Base-by-base conservation (phyloP, 2,888 invertebrate species). In the Pegoplata infirma region DNA sequence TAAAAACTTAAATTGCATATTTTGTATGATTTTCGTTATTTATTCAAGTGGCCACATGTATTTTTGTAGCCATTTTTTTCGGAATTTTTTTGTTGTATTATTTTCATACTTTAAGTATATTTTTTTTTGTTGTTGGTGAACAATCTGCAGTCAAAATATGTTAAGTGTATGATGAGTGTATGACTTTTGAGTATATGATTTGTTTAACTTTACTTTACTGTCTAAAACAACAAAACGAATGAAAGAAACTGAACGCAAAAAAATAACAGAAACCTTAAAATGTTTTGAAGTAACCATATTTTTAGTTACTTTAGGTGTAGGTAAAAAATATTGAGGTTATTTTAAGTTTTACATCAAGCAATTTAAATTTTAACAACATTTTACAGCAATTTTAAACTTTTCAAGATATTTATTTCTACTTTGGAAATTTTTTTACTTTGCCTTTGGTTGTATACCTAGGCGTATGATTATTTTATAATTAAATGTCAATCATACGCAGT, bases 11-110 rank as follows among this genome's bases (percentile, higher is more conserved):
- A 69, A 69, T 78, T 69, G 67, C 58, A 53, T 73, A 69, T 78
- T 64, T 74, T 59, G 46, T 40, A 23, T 12, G 46, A 56, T 47
- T 72, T 66, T 61, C 67, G 36, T 78, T 69, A 78, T 69, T 61
- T 66, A 78, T 78, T 78, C 74, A 78, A 78, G 78, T 75, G 75
- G 67, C 58, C 63, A 58, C 23, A 53, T 44, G 56, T 32, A 56
- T 28, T 49, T 74, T 25, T 47, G 17, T 68, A 36, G 17, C 28
- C 23, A 12, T 23, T 32, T n/a, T 19, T 73, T 46, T 14, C 0
- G 5, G n/a, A n/a, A 61, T 46, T 55, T 67, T 8, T 40, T 12
- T 17, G 14, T 67, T 67, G 17, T 25, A 17, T 53, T 56, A 1
- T 14, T 21, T 46, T 67, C n/a, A n/a, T n/a, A n/a, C n/a, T n/a